phyloP scores from a whole-genome alignment of 1,140 invertebrate genomes.

The Globodera ellingtonae region DNA sequence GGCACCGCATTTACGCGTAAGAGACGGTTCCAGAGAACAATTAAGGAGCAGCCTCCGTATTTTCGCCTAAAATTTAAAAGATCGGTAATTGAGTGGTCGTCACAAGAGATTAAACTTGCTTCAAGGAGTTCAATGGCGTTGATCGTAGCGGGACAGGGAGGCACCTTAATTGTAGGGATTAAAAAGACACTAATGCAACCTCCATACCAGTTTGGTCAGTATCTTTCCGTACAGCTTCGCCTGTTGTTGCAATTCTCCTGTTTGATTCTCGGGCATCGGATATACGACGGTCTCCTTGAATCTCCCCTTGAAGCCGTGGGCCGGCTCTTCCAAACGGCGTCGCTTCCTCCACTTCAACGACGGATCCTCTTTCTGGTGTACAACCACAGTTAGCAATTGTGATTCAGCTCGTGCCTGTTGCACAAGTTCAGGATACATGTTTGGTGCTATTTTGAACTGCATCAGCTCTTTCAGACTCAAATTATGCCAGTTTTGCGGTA shows the following conservation, averaged over 20 bases:
- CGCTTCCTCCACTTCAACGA: neutral
- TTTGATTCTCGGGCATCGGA: neutral
- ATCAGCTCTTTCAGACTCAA: conserved; percentile 26
- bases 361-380: neutral
- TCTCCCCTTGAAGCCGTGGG: neutral
- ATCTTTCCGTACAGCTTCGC: neutral
- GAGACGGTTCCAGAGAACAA: conserved; percentile 1
- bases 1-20: neutral
- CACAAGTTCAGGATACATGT: neutral
- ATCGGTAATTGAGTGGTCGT: neutral
- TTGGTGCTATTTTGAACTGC: conserved; percentile 8
- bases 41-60: conserved; percentile 1
- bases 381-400: neutral
- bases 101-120: neutral
- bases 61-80: conserved; percentile 3
- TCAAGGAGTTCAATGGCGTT: conserved; percentile 16
- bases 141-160: conserved; percentile 12
- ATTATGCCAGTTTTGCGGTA: conserved; percentile 18
- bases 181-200: neutral
- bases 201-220: neutral
- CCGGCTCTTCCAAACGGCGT: neutral
- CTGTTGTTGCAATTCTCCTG: neutral
- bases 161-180: neutral
- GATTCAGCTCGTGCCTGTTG: neutral
- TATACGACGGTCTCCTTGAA: neutral